Base-by-base conservation (phyloP, 1,140 invertebrate species). In the Oryctes rhinoceros region DNA sequence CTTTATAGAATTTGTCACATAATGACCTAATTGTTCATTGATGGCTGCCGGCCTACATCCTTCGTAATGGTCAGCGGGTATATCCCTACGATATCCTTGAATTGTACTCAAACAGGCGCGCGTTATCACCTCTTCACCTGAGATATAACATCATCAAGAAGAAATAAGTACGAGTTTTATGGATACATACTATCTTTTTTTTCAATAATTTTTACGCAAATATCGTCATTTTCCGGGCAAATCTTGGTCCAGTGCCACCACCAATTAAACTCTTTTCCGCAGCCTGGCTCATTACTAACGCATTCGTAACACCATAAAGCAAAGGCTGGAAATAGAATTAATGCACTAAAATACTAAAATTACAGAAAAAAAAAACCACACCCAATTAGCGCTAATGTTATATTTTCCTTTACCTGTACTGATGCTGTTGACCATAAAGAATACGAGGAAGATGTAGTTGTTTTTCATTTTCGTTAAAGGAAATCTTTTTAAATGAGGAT, bases 21-120 rank as follows among this genome's bases (percentile, higher is more conserved):
- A 97, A 86, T 97, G 92, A 6, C 91, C 95, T 49, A 97, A 87
- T 83, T 92, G 93, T 0, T 94, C 89, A 89, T 97, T 95, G 84
- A 91, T 91, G 0, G 95, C 92, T 67, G 95, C 94, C 48, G 92
- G 90, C 81, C 96, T 90, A 86, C 96, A 98, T 0, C 96, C 96
- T 88, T 97, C 96, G 88, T 96, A 97, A 81, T 93, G 93, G 88
- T 97, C 96, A 2, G 96, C 95, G n/a, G 96, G 96, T 83, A 97
- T 95, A 85, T 98, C 96, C 35, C 92, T 95, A 78, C 96, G 89
- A 80, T 94, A 90, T 74, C 91, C 92, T 85, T 91, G 91, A 15
- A 97, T 87, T 11, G 93, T 91, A 84, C 96, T 97, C 3, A 97
- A 85, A 88, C 96, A 98, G 84, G 96, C 94, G 84, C 96, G 90